Conservation (phyloP, 2,113 vertebrate genomes). For the Hyperoodon ampullatus region DNA sequence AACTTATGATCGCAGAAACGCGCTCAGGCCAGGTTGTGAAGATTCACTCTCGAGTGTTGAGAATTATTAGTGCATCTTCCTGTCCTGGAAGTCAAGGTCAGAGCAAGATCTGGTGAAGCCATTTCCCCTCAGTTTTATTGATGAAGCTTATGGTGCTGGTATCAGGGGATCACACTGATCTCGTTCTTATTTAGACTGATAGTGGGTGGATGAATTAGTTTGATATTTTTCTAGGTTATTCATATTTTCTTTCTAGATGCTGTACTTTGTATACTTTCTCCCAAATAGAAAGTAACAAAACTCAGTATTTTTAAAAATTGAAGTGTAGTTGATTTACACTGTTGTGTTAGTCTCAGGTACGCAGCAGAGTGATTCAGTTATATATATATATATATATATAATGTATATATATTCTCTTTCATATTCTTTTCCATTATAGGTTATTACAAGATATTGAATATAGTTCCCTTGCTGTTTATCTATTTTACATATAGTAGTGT, state of each 20-base stretch:
- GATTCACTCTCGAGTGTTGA: conserved; percentile 70
- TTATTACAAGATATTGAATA: too few species aligned
- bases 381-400: neutral
- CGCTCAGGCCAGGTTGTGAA: conserved; percentile 60
- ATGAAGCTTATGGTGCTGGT: conserved; percentile 62
- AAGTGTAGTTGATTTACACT: neutral
- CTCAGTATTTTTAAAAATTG: neutral
- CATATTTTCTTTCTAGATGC: neutral
- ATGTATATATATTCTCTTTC: neutral
- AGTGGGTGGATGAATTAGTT: neutral
- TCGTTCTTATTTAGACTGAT: neutral
- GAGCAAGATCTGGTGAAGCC: conserved; percentile 81
- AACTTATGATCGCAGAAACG: conserved; percentile 64
- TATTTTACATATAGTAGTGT: too few species aligned
- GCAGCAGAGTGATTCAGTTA: neutral
- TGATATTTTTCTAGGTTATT: neutral
- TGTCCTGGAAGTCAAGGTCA: conserved; percentile 79
- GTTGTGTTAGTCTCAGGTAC: neutral
- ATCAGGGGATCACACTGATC: neutral
- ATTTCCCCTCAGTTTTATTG: conserved; percentile 80
- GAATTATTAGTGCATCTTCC: conserved; percentile 77
- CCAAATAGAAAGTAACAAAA: neutral
- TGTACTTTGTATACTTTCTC: neutral
- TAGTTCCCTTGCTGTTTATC: too few species aligned
- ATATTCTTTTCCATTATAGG: too few species aligned